Conservation (phyloP, 2,888 invertebrate species). For the Sturmia bella region DNA sequence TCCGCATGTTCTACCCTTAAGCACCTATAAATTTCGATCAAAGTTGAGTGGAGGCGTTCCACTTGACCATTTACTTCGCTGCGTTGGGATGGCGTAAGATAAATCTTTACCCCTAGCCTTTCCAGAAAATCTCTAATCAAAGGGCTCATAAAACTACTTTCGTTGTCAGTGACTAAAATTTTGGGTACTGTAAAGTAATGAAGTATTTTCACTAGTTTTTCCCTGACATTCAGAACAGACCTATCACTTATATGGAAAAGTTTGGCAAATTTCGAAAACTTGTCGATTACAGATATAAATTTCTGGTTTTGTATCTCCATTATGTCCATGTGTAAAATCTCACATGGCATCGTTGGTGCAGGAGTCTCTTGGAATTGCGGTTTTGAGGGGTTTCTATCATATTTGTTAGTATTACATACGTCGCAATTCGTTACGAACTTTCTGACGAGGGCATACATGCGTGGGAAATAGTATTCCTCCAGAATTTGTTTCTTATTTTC, state of each 20-base stretch:
- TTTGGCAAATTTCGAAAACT: constrained; percentile 68
- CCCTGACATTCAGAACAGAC: constrained; percentile 55
- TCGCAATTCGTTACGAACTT: constrained; percentile 1
- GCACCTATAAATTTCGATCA: constrained; percentile 67
- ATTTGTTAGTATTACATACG: constrained; percentile 34
- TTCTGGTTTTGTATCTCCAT: constrained; percentile 60
- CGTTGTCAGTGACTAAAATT: constrained; percentile 63
- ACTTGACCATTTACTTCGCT: constrained; percentile 70
- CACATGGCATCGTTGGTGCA: constrained; percentile 14
- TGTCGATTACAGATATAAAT: constrained; percentile 57
- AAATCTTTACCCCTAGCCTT: constrained; percentile 55
- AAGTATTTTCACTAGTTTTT: constrained; percentile 60
- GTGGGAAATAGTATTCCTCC: too few species aligned
- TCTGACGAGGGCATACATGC: background rate
- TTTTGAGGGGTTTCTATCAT: constrained; percentile 36
- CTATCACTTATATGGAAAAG: too few species aligned
- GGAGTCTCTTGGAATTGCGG: constrained; percentile 40
- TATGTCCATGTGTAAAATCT: constrained; percentile 60
- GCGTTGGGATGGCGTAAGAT: constrained; percentile 55
- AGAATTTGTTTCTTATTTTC: constrained; percentile 53
- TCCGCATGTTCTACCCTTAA: constrained; percentile 53
- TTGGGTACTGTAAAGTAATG: constrained; percentile 66
- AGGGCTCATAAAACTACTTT: constrained; percentile 62
- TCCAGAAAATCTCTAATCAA: constrained; percentile 34
- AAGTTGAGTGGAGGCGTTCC: constrained; percentile 65